phyloP scores from a whole-genome alignment of 2,797 vertebrate genomes.

The Peromyscus eremicus region DNA sequence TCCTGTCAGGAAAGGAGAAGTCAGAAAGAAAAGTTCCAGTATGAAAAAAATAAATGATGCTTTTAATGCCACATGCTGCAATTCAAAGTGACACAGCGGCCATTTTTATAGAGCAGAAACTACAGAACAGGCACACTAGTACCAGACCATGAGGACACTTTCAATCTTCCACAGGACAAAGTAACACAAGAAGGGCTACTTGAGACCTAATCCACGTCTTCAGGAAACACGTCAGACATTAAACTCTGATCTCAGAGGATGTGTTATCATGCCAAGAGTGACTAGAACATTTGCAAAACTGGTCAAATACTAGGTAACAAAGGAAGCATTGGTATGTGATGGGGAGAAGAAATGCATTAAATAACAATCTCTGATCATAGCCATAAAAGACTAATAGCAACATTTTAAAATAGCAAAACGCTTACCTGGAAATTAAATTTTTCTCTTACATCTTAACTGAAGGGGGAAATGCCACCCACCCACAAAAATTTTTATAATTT shows the following conservation, averaged over 20 bases:
- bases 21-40: not conserved
- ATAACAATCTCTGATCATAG: not conserved
- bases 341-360: not conserved
- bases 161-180: not conserved
- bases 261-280: not conserved
- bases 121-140: not conserved
- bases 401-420: not conserved
- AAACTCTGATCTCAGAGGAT: not conserved
- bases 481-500: not conserved
- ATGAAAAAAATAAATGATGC: not conserved
- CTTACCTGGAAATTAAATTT: not conserved
- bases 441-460: not conserved
- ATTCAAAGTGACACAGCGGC: not conserved
- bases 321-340: not conserved
- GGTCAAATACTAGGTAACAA: not conserved
- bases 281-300: not conserved
- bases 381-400: not conserved
- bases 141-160: not conserved
- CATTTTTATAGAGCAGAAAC: not conserved
- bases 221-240: too few species aligned
- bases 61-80: not conserved
- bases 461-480: not conserved
- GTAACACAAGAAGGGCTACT: accelerated
- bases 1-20: not conserved
- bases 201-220: not conserved